Percentiles rank a stretch among this genome's conserved stretches.
Conservation (phyloP, 1,140 invertebrate species). For the Drosophila lini region DNA sequence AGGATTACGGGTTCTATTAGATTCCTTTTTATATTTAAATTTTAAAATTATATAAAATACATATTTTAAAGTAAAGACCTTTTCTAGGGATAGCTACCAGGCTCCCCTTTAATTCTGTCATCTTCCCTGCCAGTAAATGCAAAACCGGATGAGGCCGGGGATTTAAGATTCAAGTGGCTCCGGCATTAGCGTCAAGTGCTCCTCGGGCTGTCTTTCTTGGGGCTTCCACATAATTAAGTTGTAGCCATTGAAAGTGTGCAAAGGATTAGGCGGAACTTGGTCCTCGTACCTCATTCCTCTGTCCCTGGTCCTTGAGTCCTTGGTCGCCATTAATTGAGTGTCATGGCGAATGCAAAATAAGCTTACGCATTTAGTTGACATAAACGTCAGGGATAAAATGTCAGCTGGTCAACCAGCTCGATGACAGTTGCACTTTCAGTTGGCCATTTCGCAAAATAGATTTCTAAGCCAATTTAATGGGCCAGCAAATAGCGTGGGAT, state of each 20-base stretch:
- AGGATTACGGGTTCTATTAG: background rate
- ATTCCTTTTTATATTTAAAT: background rate
- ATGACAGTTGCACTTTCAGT: constrained; percentile 43
- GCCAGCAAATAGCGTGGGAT: constrained; percentile 13
- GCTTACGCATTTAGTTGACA: constrained; percentile 55
- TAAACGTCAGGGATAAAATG: constrained; percentile 45
- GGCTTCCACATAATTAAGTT: constrained; percentile 59
- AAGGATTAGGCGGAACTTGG: constrained; percentile 46
- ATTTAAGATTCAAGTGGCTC: constrained; percentile 50
- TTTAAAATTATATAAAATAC: background rate
- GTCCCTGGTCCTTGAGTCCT: background rate
- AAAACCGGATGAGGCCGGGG: constrained; percentile 11
- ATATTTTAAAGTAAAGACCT: too few species aligned
- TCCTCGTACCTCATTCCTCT: background rate
- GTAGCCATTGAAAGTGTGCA: constrained; percentile 41
- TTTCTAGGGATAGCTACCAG: background rate
- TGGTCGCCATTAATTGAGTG: constrained; percentile 60
- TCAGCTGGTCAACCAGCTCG: constrained; percentile 30
- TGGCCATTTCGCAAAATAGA: constrained; percentile 10
- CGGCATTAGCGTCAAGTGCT: constrained; percentile 50
- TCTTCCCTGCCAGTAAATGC: constrained; percentile 7
- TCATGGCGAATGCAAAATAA: constrained; percentile 65
- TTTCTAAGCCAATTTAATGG: constrained; percentile 40
- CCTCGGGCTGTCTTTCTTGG: constrained; percentile 41
- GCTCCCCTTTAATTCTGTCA: constrained; percentile 12